Evolutionary conservation across 1,140 invertebrate species (phyloP), one percentile per base, ranked within the genome.

Genomic region (Telenomus remus): DNA sequence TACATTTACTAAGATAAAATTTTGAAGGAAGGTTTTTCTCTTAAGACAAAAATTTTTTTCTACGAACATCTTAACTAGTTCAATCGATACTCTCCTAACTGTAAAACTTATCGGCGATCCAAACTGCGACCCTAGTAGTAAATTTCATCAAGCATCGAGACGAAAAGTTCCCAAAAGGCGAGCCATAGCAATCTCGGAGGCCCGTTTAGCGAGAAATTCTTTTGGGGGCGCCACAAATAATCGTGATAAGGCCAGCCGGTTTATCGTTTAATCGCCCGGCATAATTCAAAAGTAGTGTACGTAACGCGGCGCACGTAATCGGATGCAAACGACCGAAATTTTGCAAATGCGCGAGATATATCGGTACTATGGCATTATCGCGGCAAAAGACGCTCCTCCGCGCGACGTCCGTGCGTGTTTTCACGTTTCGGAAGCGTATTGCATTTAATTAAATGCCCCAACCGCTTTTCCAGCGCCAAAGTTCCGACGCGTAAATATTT

Each of bases 201-300:
- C 27, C 46, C 56, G 19, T 27, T 27, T 27, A 27, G n/a, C 37
- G 37, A 44, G n/a, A 35, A 37, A 71, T 63, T 71, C 68, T 71
- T 71, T 71, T 57, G 53, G 59, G 19, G 27, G 57, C 19, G 13
- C 59, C 48, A 51, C 68, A 71, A 71, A 71, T 74, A 71, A 71
- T 76, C 61, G 60, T 70, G 73, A 76, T 76, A 76, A 76, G 73
- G 66, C 37, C 49, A 47, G 34, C 54, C 51, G 59, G 72, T 69
- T 68, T 76, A 76, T 76, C 66, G 73, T 57, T 71, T 76, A 65
- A 76, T 76, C 73, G 57, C 19, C 50, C 19, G 33, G 46, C 61
- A 66, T 76, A 61, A 76, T 71, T 76, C 74, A 71, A 76, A 82
- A 80, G 74, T 63, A 74, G 60, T 39, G 39, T 66, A 46, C 60